phyloP scores from a whole-genome alignment of 2,797 vertebrate genomes.

The Serranus cabrilla region DNA sequence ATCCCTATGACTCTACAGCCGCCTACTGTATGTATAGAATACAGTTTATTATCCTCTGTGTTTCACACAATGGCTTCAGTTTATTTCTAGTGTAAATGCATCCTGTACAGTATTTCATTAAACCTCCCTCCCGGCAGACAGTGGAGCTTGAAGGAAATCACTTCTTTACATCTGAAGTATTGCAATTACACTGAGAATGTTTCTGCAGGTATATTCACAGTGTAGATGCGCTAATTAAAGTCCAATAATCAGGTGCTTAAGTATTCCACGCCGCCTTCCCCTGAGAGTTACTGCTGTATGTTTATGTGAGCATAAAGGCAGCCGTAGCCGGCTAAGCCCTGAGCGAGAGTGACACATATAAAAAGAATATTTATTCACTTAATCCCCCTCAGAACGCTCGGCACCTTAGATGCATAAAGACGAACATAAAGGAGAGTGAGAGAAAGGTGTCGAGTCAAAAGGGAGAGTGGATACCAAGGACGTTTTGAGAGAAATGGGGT shows the following conservation, averaged over 20 bases:
- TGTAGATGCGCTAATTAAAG: constrained; percentile 7
- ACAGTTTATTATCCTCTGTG: not conserved
- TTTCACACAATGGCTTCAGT: not conserved
- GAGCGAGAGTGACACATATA: constrained; percentile 37
- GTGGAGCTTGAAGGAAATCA: not conserved
- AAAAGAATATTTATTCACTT: constrained; percentile 48
- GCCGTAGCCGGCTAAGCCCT: constrained; percentile 16
- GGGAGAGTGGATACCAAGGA: constrained; percentile 60
- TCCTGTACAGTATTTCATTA: not conserved
- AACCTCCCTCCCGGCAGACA: not conserved
- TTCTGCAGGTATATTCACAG: not conserved
- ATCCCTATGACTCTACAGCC: not conserved
- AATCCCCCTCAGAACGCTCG: constrained; percentile 29
- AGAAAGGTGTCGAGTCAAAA: constrained; percentile 37
- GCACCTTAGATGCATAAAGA: constrained; percentile 22
- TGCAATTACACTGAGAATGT: constrained; percentile 10
- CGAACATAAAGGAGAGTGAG: constrained; percentile 34
- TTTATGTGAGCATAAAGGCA: constrained; percentile 21
- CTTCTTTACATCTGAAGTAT: constrained; percentile 2
- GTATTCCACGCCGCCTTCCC: not conserved
- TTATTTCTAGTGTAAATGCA: not conserved
- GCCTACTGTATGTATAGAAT: not conserved
- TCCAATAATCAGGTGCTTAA: not conserved
- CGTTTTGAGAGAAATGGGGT: constrained; percentile 71
- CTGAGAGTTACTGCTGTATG: not conserved